phyloP scores from a whole-genome alignment of 2,888 invertebrate species.

The Clanis bilineata region DNA sequence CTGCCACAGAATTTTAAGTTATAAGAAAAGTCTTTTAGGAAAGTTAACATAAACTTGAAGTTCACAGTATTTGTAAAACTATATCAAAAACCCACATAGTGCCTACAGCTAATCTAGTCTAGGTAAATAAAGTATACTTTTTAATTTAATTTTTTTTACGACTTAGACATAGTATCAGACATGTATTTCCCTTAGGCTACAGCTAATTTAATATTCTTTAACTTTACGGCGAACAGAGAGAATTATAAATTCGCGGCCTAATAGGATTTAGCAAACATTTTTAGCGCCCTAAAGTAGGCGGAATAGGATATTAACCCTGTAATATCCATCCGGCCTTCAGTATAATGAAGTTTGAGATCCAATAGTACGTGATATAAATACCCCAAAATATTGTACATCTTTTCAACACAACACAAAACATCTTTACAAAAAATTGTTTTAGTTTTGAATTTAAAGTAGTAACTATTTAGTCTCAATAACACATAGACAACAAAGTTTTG shows the following conservation, averaged over 20 bases:
- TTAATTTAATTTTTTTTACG: conserved; percentile 44
- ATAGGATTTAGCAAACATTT: neutral
- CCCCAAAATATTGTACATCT: neutral
- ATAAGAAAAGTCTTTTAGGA: neutral
- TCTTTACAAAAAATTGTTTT: too few relatives aligned
- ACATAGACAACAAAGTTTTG: too few relatives aligned
- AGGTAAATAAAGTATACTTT: conserved; percentile 60
- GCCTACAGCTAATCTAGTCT: conserved; percentile 52
- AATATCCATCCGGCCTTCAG: neutral
- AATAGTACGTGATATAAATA: neutral
- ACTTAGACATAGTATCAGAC: conserved; percentile 84
- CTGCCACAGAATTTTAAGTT: neutral
- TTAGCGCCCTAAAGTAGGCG: neutral
- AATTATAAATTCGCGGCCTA: neutral
- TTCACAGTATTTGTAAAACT: conserved; percentile 25
- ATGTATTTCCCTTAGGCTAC: conserved; percentile 77
- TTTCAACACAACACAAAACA: too few relatives aligned
- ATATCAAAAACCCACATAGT: conserved; percentile 36
- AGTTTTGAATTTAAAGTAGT: too few relatives aligned
- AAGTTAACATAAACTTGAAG: neutral
- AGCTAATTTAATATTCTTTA: conserved; percentile 23
- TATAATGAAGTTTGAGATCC: neutral
- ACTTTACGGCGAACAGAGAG: neutral
- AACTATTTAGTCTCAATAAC: too few relatives aligned
- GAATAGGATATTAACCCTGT: neutral